A percentile compares a stretch with the other conserved stretches of the same genome.
phyloP scores from a whole-genome alignment of 2,797 vertebrate genomes.

The Luscinia luscinia region DNA sequence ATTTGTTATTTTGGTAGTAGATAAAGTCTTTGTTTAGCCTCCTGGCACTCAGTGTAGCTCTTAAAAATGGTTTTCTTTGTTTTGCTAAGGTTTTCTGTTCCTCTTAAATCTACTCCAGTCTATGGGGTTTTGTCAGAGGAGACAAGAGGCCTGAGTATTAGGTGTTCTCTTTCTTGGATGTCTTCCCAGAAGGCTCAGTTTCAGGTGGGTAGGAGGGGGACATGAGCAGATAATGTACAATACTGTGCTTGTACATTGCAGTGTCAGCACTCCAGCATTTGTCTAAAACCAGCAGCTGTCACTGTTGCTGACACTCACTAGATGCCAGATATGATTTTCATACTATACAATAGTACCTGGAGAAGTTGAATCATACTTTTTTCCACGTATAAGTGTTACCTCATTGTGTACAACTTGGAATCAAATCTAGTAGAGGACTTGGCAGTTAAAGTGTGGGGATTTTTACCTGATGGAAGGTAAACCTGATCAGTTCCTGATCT shows the following conservation, averaged over 20 bases:
- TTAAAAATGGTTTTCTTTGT: constrained; percentile 66
- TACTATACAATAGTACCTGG: not conserved
- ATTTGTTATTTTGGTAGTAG: constrained; percentile 55
- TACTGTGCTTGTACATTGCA: constrained; percentile 4
- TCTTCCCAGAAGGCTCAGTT: constrained; percentile 68
- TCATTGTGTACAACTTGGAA: not conserved
- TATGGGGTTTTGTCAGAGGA: constrained; percentile 50
- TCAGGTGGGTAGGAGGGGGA: not conserved
- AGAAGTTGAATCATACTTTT: not conserved
- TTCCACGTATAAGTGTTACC: not conserved
- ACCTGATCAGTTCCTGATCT: not conserved
- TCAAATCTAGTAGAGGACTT: not conserved
- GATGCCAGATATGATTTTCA: constrained; percentile 17
- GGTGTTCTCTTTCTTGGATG: constrained; percentile 64
- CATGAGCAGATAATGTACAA: constrained; percentile 11
- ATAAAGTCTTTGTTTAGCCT: constrained; percentile 53
- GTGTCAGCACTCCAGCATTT: constrained; percentile 32
- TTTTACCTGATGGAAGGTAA: not conserved
- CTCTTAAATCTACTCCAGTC: constrained; percentile 60
- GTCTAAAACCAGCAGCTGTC: not conserved
- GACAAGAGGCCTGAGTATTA: constrained; percentile 50
- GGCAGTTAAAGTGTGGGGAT: not conserved
- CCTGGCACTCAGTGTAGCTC: constrained; percentile 43
- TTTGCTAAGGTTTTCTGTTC: constrained; percentile 61
- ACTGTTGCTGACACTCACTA: constrained; percentile 1